Conservation (phyloP, 2,888 invertebrate genomes). For the Junonia oenone region DNA sequence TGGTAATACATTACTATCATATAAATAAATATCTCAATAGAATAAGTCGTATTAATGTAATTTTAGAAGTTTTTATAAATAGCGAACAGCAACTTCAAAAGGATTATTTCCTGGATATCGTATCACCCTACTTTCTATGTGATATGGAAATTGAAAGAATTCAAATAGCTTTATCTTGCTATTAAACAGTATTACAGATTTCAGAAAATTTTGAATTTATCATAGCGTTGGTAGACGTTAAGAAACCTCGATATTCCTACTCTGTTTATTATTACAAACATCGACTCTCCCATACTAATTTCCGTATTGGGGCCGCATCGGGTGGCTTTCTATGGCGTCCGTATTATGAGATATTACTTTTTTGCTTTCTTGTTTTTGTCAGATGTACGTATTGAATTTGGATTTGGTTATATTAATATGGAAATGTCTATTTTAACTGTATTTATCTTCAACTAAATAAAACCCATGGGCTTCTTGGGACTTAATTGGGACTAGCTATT, state of each 20-base stretch:
- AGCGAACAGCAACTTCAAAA: slow-evolving; percentile 1
- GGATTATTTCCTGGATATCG: not conserved
- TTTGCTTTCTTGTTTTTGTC: too few species aligned
- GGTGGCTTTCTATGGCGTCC: slow-evolving; percentile 34
- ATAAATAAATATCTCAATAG: too few species aligned
- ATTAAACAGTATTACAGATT: not conserved
- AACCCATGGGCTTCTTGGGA: too few species aligned
- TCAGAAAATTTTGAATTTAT: not conserved
- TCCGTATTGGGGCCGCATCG: slow-evolving; percentile 45
- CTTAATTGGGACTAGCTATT: too few species aligned
- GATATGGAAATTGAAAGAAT: not conserved
- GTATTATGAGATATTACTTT: slow-evolving; percentile 37
- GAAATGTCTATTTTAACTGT: too few species aligned
- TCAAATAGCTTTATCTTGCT: not conserved
- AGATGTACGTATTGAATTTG: too few species aligned
- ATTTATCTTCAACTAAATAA: too few species aligned
- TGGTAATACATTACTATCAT: too few species aligned
- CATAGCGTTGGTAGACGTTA: slow-evolving; percentile 4
- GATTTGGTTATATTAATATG: too few species aligned
- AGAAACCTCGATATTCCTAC: slow-evolving; percentile 23
- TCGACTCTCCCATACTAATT: slow-evolving; percentile 40
- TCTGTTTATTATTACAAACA: slow-evolving; percentile 37
- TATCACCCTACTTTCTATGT: not conserved
- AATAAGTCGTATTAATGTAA: not conserved
- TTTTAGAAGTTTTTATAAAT: slow-evolving; percentile 3